A percentile compares a stretch with the other conserved stretches of the same genome.
phyloP scores from a whole-genome alignment of 92 coral and sea anemone genomes.

The Epizoanthus fatuus region DNA sequence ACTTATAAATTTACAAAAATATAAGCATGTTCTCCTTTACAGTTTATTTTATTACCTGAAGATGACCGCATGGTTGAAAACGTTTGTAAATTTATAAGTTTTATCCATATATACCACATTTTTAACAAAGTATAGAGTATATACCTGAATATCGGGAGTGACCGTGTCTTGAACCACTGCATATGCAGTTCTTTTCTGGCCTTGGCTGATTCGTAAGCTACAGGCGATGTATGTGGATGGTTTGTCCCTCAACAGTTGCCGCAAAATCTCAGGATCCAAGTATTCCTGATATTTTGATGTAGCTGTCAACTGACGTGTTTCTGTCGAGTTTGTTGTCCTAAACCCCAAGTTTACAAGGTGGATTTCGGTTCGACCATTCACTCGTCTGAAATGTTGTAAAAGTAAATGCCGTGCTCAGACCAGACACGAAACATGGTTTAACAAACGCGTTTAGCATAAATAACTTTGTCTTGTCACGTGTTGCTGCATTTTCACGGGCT shows the following conservation, averaged over 20 bases:
- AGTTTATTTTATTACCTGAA: too few relatives aligned
- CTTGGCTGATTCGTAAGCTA: constrained; percentile 70
- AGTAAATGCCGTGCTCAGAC: background rate
- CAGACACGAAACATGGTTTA: too few relatives aligned
- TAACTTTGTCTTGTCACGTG: too few relatives aligned
- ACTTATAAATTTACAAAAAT: too few relatives aligned
- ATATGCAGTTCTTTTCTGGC: constrained; percentile 59
- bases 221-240: constrained; percentile 73
- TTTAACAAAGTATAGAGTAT: too few relatives aligned
- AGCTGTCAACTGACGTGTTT: constrained; percentile 48
- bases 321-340: constrained; percentile 46
- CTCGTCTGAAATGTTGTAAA: constrained; percentile 33
- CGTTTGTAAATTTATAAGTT: too few relatives aligned
- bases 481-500: too few relatives aligned
- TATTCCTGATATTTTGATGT: constrained; percentile 48
- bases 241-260: constrained; percentile 46
- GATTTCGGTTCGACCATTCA: constrained; percentile 78
- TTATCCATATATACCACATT: too few relatives aligned
- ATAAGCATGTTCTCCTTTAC: too few relatives aligned
- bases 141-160: constrained; percentile 79
- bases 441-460: too few relatives aligned
- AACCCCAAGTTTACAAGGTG: constrained; percentile 69
- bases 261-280: constrained; percentile 66
- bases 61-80: too few relatives aligned
- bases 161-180: constrained; percentile 81